Base-by-base conservation (phyloP, 1,140 invertebrate species). In the Drosophila azteca region DNA sequence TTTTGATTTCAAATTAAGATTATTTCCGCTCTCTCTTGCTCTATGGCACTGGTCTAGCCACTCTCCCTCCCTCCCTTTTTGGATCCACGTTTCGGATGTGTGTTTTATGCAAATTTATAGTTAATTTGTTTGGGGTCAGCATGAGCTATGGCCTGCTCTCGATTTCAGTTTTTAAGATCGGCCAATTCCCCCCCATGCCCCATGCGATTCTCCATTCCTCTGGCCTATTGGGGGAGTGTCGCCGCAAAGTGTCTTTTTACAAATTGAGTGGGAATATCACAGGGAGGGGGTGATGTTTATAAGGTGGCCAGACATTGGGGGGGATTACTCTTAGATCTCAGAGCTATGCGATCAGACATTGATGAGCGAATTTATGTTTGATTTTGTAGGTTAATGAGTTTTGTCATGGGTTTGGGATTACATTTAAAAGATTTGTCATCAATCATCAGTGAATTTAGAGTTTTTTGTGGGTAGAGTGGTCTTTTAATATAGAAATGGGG, bases 1-100 rank as follows among this genome's bases (percentile, higher is more conserved):
- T 87, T 81, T 87, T 87, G 82, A 87, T 87, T 87, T 87, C 59
- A 78, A 82, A 85, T 81, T 87, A 71, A 81, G 82, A 85, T 85
- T 87, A 73, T 66, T 67, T 39, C 35, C 11, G 11, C 9, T 5
- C 11, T 39, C 35, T 39, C 11, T 39, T 5, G 24, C 24, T 48
- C 51, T 55, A 39, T 15, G 57, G 46, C 43, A 31, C 31, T 2
- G 17, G 31, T 48, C 17, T 22, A 22, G 52, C 35, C n/a, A n/a
- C n/a, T n/a, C n/a, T 35, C n/a, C 35, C 29, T 8, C 0, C 17
- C 17, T 35, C n/a, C 35, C 29, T 8, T 1, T 4, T 13, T 39
- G 35, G n/a, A 17, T 51, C 20, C 51, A 52, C 35, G 35, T 29
- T 20, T 13, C 11, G 39, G 59, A 41, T 60, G 17, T 59, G 41